Percentiles rank a stretch among this genome's conserved stretches.
Evolutionary conservation across 1,140 invertebrate species (phyloP).

Genomic region (Drosophila subpulchrella): DNA sequence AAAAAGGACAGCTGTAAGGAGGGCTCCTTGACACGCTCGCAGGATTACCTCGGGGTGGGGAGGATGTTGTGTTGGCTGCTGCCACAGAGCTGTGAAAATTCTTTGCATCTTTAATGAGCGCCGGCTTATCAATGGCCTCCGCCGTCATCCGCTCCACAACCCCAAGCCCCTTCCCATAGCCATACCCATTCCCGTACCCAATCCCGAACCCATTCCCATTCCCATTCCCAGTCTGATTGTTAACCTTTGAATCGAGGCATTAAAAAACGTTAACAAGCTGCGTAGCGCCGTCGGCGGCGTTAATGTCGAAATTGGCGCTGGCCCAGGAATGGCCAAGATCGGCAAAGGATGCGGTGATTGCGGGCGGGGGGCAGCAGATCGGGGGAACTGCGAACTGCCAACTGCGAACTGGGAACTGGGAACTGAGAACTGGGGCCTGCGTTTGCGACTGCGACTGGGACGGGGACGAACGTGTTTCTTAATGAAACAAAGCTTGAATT

Average conservation of each 20-base stretch:
- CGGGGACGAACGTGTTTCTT: conserved; percentile 74
- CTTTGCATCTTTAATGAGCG: conserved; percentile 42
- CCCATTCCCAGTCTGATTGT: conserved; percentile 30
- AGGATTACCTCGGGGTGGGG: not conserved
- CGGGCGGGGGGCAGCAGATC: too few species aligned
- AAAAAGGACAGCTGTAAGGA: conserved; percentile 1
- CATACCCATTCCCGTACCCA: not conserved
- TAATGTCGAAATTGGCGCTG: conserved; percentile 79
- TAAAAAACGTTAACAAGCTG: conserved; percentile 81
- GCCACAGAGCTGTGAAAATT: conserved; percentile 18
- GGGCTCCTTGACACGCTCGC: conserved; percentile 11
- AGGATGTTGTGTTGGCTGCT: not conserved
- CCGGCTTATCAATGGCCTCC: conserved; percentile 42
- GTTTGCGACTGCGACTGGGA: conserved; percentile 1
- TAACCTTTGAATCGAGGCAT: conserved; percentile 58
- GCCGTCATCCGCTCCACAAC: not conserved
- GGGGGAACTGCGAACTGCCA: not conserved
- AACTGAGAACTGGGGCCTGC: not conserved
- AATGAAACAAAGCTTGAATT: conserved; percentile 83
- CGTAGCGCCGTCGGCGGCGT: conserved; percentile 79
- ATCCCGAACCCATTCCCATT: not conserved
- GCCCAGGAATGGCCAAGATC: conserved; percentile 33
- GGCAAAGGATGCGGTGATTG: not conserved
- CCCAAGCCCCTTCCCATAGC: not conserved
- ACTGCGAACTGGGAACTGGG: not conserved